Evolutionary conservation across 2,113 vertebrate genomes (phyloP).

Genomic region (Campylomormyrus tamandua): DNA sequence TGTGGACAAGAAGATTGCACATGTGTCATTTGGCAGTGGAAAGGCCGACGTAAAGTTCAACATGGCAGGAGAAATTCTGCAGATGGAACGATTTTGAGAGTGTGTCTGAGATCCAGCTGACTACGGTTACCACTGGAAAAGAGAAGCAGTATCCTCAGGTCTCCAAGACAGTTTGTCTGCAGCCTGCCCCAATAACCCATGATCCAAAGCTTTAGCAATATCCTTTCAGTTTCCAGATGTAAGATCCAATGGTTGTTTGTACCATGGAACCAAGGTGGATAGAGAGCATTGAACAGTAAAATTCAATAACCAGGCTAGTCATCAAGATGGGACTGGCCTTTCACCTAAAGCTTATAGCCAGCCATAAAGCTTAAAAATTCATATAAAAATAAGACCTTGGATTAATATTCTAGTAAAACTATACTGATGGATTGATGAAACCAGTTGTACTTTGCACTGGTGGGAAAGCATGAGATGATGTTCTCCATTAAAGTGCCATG

Average conservation of each 20-base stretch:
- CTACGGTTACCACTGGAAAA: background rate
- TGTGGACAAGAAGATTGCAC: background rate
- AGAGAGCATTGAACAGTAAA: background rate
- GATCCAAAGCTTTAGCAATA: background rate
- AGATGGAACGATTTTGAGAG: background rate
- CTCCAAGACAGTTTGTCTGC: background rate
- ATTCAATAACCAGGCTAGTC: background rate
- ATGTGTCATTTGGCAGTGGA: background rate
- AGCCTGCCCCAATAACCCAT: background rate
- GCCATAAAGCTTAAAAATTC: background rate
- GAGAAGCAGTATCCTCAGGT: background rate
- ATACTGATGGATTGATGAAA: background rate
- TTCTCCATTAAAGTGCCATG: background rate
- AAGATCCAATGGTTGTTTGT: background rate
- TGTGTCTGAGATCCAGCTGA: background rate
- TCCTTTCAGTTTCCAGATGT: background rate
- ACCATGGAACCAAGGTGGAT: background rate
- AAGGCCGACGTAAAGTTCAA: background rate
- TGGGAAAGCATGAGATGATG: background rate
- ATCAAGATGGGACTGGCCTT: background rate
- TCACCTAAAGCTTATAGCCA: background rate
- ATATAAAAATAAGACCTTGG: background rate
- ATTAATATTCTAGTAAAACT: background rate
- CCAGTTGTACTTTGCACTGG: background rate
- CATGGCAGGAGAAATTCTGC: background rate